These are phyloP conservation scores for Pectinophora gossypiella DNA, from an alignment of 1,140 invertebrate genomes.

Conservation along the genomic window DNA sequence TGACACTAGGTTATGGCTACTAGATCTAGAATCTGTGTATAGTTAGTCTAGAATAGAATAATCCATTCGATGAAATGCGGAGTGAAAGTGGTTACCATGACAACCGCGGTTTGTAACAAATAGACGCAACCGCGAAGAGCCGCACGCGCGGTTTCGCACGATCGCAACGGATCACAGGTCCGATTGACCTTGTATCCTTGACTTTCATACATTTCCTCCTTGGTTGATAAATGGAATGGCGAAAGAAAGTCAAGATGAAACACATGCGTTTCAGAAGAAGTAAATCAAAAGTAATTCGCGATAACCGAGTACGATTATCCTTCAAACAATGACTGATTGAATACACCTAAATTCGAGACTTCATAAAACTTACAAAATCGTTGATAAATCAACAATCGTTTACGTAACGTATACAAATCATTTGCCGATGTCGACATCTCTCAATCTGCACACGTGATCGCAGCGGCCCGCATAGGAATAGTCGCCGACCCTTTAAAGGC, in stretches of 20 bases:
- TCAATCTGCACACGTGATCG: constrained; percentile 8
- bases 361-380: no score
- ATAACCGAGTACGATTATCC: no score
- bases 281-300: no score
- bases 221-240: no score
- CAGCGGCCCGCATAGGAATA: constrained; percentile 7
- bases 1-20: no score
- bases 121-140: neutral
- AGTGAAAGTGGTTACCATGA: constrained; percentile 2
- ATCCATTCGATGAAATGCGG: neutral
- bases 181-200: neutral
- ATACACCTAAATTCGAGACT: no score
- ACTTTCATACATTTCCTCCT: neutral
- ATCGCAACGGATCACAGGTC: neutral
- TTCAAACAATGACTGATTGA: no score
- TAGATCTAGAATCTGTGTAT: no score
- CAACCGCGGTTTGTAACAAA: neutral
- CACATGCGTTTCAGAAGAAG: no score
- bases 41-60: neutral
- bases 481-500: constrained; percentile 39
- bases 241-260: no score
- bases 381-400: neutral
- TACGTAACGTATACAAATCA: neutral
- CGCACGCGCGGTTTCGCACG: constrained; percentile 2
- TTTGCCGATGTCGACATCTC: neutral